A percentile compares a stretch with the other conserved stretches of the same genome.
Evolutionary conservation across 2,797 vertebrate species (phyloP).

Genomic region (Pangasius mekongensis): DNA sequence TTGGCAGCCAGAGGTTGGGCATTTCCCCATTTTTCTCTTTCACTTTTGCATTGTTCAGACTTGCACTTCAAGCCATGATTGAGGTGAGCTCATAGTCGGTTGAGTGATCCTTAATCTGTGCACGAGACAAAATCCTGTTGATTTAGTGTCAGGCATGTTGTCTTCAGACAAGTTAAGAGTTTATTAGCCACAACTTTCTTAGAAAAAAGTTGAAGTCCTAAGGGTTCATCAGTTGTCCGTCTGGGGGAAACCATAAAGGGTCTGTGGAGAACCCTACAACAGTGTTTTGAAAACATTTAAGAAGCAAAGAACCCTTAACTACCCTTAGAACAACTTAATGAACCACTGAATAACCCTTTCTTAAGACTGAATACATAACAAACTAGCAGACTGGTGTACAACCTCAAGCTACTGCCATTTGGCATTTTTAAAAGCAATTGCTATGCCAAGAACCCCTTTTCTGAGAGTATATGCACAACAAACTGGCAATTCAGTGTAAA

Average conservation of each 20-base stretch:
- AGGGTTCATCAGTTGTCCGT: not conserved
- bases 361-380: not conserved
- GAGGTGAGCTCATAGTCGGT: slow-evolving; percentile 8
- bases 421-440: not conserved
- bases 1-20: slow-evolving; percentile 68
- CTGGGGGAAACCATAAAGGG: not conserved
- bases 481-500: not conserved
- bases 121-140: slow-evolving; percentile 28
- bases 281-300: not conserved
- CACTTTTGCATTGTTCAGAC: slow-evolving; percentile 61
- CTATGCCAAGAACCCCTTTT: not conserved
- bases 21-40: slow-evolving; percentile 58
- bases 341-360: not conserved
- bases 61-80: slow-evolving; percentile 25
- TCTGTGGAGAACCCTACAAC: not conserved
- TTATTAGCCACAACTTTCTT: not conserved
- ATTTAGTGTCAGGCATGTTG: not conserved
- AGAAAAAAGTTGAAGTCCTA: not conserved
- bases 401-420: not conserved
- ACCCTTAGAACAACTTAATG: not conserved
- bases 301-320: not conserved
- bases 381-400: not conserved
- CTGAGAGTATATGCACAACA: no score
- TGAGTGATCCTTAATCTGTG: slow-evolving; percentile 53
- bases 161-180: not conserved